A percentile compares a stretch with the other conserved stretches of the same genome.
phyloP scores from a whole-genome alignment of 2,113 vertebrate species.

The Microcebus ravelobensis region DNA sequence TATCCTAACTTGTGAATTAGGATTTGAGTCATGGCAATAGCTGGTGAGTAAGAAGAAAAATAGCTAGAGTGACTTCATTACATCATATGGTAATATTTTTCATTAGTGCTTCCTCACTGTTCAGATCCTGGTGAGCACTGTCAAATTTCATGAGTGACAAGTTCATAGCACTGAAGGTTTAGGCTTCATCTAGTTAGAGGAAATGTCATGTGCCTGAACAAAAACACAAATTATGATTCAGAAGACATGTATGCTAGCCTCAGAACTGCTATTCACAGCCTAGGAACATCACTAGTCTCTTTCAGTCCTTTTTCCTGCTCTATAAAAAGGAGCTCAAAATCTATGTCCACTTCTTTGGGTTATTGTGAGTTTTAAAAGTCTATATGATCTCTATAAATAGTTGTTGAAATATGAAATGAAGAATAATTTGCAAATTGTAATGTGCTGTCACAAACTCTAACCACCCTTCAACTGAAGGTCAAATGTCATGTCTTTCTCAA shows the following conservation, averaged over 20 bases:
- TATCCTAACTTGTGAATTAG: background rate
- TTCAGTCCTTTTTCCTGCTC: background rate
- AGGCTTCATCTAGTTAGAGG: background rate
- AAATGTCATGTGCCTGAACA: background rate
- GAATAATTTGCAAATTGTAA: conserved; percentile 39
- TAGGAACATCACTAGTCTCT: background rate
- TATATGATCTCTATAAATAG: conserved; percentile 4
- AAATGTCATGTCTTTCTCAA: background rate
- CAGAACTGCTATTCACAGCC: background rate
- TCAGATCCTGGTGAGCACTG: background rate
- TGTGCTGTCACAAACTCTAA: background rate
- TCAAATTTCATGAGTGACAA: background rate
- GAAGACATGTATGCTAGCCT: background rate
- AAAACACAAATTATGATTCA: background rate
- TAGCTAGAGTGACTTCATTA: background rate
- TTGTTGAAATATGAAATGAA: background rate
- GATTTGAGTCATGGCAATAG: conserved; percentile 2
- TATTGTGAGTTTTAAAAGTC: background rate
- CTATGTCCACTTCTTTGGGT: background rate
- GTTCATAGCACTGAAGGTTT: background rate
- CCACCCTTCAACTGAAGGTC: background rate
- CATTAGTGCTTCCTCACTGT: background rate
- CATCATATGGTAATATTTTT: background rate
- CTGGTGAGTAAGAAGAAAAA: background rate
- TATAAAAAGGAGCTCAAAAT: conserved; percentile 26